Percentiles rank a stretch among this genome's conserved stretches.
These are phyloP conservation scores for Silurus aristotelis DNA, from an alignment of 2,797 vertebrate genomes.

Conservation along the genomic window DNA sequence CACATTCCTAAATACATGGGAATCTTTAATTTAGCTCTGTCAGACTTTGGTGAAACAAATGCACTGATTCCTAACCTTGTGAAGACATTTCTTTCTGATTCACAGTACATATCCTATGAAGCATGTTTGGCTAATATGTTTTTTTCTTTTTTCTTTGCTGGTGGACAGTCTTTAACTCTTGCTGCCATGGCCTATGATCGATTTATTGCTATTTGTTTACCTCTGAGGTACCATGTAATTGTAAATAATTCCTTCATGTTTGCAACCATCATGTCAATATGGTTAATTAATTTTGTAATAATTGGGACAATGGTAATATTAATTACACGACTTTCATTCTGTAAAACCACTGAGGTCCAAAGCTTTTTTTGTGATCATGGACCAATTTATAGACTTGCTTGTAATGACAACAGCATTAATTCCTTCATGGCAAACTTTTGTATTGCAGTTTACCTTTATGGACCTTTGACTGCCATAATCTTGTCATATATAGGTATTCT, in stretches of 20 bases:
- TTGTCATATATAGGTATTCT: constrained; percentile 52
- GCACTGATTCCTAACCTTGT: constrained; percentile 50
- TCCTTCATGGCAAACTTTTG: not conserved
- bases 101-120: constrained; percentile 47
- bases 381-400: constrained; percentile 42
- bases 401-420: constrained; percentile 51
- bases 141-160: constrained; percentile 50
- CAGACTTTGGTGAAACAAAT: constrained; percentile 53
- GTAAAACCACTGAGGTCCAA: constrained; percentile 50
- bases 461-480: constrained; percentile 40
- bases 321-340: constrained; percentile 55
- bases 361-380: constrained; percentile 60
- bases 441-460: constrained; percentile 25
- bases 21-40: constrained; percentile 55
- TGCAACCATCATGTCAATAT: constrained; percentile 36
- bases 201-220: constrained; percentile 54
- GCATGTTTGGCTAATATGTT: constrained; percentile 53
- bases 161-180: constrained; percentile 44
- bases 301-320: constrained; percentile 15
- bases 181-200: constrained; percentile 50
- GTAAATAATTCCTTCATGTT: constrained; percentile 46
- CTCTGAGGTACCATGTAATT: constrained; percentile 50
- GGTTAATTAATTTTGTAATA: constrained; percentile 31
- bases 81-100: constrained; percentile 49
- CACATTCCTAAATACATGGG: constrained; percentile 53